Conservation (phyloP, 2,797 vertebrate species). For the Leptatherina wallacei region DNA sequence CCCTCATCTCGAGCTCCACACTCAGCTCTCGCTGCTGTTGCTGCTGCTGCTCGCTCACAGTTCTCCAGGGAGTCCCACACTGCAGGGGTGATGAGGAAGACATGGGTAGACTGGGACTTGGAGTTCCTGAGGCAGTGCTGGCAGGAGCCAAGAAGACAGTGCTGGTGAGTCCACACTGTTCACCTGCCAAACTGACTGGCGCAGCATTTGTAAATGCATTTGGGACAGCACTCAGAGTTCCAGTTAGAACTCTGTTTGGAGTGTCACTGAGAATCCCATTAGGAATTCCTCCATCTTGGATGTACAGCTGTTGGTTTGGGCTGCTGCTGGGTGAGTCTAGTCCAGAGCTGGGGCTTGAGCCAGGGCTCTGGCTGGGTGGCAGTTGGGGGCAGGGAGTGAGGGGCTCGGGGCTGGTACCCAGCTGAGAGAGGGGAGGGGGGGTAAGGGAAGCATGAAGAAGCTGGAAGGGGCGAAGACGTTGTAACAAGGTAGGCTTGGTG, state of each 20-base stretch:
- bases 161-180: slow-evolving; percentile 65
- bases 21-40: slow-evolving; percentile 79
- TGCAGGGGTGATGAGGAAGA: slow-evolving; percentile 76
- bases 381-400: slow-evolving; percentile 48
- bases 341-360: slow-evolving; percentile 70
- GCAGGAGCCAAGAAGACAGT: slow-evolving; percentile 75
- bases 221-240: slow-evolving; percentile 38
- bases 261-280: slow-evolving; percentile 60
- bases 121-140: slow-evolving; percentile 73
- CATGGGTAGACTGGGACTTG: slow-evolving; percentile 81
- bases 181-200: slow-evolving; percentile 64
- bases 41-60: slow-evolving; percentile 75
- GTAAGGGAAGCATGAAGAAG: slow-evolving; percentile 75
- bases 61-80: slow-evolving; percentile 75
- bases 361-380: slow-evolving; percentile 65
- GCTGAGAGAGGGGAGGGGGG: slow-evolving; percentile 80
- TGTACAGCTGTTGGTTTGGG: slow-evolving; percentile 70
- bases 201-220: slow-evolving; percentile 49
- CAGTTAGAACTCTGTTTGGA: slow-evolving; percentile 43
- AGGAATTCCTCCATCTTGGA: slow-evolving; percentile 64
- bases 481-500: slow-evolving; percentile 89
- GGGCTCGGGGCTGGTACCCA: slow-evolving; percentile 66
- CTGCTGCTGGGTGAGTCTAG: slow-evolving; percentile 70
- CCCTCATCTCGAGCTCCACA: slow-evolving; percentile 85
- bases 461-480: slow-evolving; percentile 89